Base-by-base conservation (phyloP, 2,888 invertebrate genomes). In the Meiosimyza platycephala region DNA sequence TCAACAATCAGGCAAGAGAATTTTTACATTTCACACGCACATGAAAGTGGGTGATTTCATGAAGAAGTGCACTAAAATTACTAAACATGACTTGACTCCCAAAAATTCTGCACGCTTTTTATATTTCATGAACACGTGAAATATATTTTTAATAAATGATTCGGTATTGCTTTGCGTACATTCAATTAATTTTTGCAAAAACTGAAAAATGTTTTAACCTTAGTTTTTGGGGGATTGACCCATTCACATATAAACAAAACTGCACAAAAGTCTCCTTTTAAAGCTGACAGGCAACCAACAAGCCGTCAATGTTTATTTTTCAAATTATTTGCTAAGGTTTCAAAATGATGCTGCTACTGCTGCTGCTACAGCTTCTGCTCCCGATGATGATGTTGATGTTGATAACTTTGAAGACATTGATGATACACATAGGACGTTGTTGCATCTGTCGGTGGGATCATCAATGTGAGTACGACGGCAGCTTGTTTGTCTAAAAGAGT, bases 311-410 rank as follows among this genome's bases (percentile, higher is more conserved):
- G 81, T 83, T 83, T 80, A 79, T 82, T 83, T 83, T 83, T 78
- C 79, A 82, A 83, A 83, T 83, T 82, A 82, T 82, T 83, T 83
- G 76, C 79, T 77, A 79, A 80, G 80, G 82, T 74, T 80, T 78
- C 71, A 75, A 79, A 79, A 80, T 79, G 80, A 78, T 82, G 72
- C 65, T 66, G 60, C 59, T 55, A 67, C 64, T 67, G 52, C 54
- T 62, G 71, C 66, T 71, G 72, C 65, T 67, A 63, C 73, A 67
- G 72, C 71, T 67, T 71, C 71, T 55, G 73, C 73, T 72, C 74
- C 75, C 57, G 82, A 79, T 78, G 72, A 71, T 72, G 72, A 74
- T 62, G 72, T 75, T 57, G 64, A 62, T 57, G 55, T 64, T 50
- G 59, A 60, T 68, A 64, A 63, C 64, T 22, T 22, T 13, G n/a